A percentile compares a stretch with the other conserved stretches of the same genome.
Conservation (phyloP, 2,797 vertebrate species). For the Hydrophis major region DNA sequence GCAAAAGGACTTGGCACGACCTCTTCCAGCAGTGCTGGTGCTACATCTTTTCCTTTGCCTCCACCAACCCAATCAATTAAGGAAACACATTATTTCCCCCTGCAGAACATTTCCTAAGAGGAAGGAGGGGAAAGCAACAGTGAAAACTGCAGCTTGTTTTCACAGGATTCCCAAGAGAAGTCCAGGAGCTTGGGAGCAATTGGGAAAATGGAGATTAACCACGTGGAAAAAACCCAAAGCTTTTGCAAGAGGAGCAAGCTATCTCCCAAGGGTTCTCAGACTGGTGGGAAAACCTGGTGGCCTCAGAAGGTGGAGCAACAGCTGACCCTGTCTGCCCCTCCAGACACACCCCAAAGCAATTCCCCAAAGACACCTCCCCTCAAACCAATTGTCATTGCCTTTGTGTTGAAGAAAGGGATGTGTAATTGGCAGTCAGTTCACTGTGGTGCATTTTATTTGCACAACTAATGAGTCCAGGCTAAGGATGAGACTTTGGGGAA, state of each 20-base stretch:
- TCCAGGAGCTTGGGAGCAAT: constrained; percentile 27
- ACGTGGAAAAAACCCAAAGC: constrained; percentile 40
- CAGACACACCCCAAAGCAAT: neutral
- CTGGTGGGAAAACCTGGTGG: constrained; percentile 69
- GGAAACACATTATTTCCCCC: constrained; percentile 44
- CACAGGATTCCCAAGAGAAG: constrained; percentile 51
- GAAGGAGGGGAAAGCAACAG: constrained; percentile 17
- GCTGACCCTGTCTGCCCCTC: constrained; percentile 1
- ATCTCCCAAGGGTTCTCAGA: constrained; percentile 45
- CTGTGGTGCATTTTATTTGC: constrained; percentile 51
- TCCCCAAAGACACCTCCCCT: constrained; percentile 57
- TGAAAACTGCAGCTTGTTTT: constrained; percentile 24
- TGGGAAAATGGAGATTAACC: constrained; percentile 42
- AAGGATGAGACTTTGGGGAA: constrained; percentile 45
- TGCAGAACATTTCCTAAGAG: constrained; percentile 23
- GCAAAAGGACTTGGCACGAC: constrained; percentile 50
- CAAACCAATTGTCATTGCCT: constrained; percentile 54
- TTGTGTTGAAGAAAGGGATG: constrained; percentile 7
- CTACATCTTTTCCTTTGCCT: constrained; percentile 22
- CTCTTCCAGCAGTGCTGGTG: constrained; percentile 45
- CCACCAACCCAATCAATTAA: constrained; percentile 59
- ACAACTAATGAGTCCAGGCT: constrained; percentile 58
- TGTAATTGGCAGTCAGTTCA: constrained; percentile 23
- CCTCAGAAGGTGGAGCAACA: constrained; percentile 50
- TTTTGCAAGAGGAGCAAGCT: constrained; percentile 32